A percentile compares a stretch with the other conserved stretches of the same genome.
Evolutionary conservation across 2,888 invertebrate genomes (phyloP).

Genomic region (Tipula helvola): DNA sequence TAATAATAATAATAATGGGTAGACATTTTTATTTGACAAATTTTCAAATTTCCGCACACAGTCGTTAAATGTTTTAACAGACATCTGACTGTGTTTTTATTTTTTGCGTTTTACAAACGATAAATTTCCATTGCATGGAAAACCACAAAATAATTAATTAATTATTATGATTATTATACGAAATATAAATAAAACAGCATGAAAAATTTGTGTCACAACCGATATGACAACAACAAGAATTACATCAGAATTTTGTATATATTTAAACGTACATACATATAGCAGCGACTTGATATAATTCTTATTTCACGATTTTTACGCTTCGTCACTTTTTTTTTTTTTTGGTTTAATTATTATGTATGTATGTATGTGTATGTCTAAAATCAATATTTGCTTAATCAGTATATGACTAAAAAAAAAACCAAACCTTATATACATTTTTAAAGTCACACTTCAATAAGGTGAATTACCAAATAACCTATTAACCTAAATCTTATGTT

Average conservation of each 20-base stretch:
- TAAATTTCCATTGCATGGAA: neutral
- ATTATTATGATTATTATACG: neutral
- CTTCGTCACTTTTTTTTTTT: neutral
- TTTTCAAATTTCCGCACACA: neutral
- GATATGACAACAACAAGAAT: neutral
- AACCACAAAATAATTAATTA: neutral
- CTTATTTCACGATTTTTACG: neutral
- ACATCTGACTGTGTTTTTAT: neutral
- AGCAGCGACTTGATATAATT: neutral
- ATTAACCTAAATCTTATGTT: neutral
- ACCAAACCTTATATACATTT: neutral
- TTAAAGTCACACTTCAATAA: neutral
- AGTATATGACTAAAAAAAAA: neutral
- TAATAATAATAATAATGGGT: too few relatives aligned
- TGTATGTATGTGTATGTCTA: neutral
- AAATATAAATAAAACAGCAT: neutral
- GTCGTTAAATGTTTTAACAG: neutral
- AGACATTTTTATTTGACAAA: neutral
- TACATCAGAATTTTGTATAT: neutral
- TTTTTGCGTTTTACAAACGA: neutral
- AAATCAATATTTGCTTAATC: neutral
- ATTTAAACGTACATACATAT: neutral
- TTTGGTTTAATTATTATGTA: neutral
- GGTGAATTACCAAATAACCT: neutral
- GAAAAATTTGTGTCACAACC: neutral